These are phyloP conservation scores for Galerucella calmariensis DNA, from an alignment of 2,888 invertebrate species.

Conservation along the genomic window DNA sequence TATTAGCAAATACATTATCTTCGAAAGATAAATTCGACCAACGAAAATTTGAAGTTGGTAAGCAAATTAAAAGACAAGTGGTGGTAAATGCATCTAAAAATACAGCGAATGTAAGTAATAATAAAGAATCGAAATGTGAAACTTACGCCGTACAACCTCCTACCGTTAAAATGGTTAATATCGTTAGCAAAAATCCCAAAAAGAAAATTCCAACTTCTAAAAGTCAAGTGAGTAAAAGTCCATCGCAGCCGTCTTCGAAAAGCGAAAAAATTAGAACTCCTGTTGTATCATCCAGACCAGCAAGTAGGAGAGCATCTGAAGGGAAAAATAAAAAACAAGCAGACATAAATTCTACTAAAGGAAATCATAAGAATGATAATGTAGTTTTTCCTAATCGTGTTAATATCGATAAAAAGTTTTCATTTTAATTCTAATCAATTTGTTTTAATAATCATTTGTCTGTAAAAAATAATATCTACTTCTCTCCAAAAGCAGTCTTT, in stretches of 20 bases:
- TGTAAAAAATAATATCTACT: too few species aligned
- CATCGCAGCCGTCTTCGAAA: not conserved
- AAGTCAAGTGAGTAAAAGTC: not conserved
- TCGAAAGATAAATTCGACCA: not conserved
- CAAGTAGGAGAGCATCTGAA: not conserved
- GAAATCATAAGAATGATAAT: not conserved
- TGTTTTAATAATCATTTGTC: too few species aligned
- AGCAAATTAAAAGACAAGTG: constrained; percentile 1
- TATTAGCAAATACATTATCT: not conserved
- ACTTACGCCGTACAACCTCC: not conserved
- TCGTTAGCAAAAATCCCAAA: not conserved
- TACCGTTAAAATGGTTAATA: not conserved
- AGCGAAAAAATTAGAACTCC: not conserved
- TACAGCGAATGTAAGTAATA: not conserved
- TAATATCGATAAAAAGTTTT: too few species aligned
- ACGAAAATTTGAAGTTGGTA: not conserved
- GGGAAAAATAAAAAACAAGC: not conserved
- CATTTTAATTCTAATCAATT: too few species aligned
- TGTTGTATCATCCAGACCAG: not conserved
- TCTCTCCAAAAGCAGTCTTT: not conserved
- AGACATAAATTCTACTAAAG: not conserved
- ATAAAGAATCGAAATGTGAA: not conserved
- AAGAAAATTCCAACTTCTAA: not conserved
- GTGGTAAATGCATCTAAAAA: not conserved
- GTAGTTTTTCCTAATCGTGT: too few species aligned